A percentile compares a stretch with the other conserved stretches of the same genome.
phyloP scores from a whole-genome alignment of 1,140 invertebrate genomes.

The Radopholus similis region DNA sequence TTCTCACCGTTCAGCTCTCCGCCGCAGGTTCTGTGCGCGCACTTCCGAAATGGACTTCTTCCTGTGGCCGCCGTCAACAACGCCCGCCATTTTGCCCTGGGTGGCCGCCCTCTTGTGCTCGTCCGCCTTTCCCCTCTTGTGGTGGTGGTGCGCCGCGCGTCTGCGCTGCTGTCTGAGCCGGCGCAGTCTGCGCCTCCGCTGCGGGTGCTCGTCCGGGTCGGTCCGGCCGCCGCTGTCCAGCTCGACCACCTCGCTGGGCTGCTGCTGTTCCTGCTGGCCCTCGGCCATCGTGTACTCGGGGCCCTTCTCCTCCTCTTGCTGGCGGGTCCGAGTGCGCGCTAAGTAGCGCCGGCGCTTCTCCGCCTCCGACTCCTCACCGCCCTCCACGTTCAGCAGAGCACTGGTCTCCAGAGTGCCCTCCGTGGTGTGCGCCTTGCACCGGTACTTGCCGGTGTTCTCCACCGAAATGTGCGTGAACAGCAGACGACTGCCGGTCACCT shows the following conservation, averaged over 20 bases:
- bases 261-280: background rate
- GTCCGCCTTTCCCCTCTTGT: background rate
- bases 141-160: background rate
- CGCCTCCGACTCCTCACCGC: constrained; percentile 2
- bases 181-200: constrained; percentile 14
- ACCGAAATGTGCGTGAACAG: constrained; percentile 51
- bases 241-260: background rate
- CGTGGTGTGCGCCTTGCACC: constrained; percentile 37
- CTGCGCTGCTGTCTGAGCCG: constrained; percentile 20
- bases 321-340: background rate
- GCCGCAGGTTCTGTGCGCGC: constrained; percentile 7
- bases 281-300: constrained; percentile 11
- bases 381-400: constrained; percentile 51
- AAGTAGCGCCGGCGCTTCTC: constrained; percentile 3
- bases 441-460: constrained; percentile 54
- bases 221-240: background rate
- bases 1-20: constrained; percentile 9
- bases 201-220: background rate
- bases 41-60: constrained; percentile 7
- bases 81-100: background rate
- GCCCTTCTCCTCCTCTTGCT: background rate
- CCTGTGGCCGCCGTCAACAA: background rate
- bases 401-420: constrained; percentile 46
- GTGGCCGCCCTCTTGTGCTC: background rate
- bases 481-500: constrained; percentile 57